Conservation (phyloP, 2,797 vertebrate genomes). For the Danio choprae region DNA sequence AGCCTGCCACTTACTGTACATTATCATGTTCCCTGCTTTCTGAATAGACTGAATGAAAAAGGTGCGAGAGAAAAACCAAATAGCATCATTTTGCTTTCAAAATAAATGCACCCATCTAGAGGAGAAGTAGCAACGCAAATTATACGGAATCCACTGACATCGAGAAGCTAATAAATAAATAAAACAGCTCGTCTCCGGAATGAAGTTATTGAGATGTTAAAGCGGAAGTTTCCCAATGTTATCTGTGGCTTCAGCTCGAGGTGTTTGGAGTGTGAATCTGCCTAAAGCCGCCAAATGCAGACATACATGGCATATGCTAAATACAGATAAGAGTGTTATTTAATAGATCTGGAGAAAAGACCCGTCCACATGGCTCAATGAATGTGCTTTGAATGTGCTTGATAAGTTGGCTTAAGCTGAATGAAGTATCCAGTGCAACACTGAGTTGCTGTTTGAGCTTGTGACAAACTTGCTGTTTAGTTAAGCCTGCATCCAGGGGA, state of each 20-base stretch:
- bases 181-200: conserved; percentile 71
- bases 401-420: conserved; percentile 88
- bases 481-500: conserved; percentile 81
- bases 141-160: conserved; percentile 66
- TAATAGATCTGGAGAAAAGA: conserved; percentile 85
- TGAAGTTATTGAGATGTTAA: conserved; percentile 80
- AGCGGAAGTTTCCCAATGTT: conserved; percentile 82
- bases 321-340: conserved; percentile 86
- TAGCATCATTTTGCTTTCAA: conserved; percentile 51
- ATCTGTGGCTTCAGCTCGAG: conserved; percentile 82
- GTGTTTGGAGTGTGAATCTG: conserved; percentile 83
- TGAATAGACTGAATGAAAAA: conserved; percentile 56
- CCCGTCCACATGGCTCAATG: conserved; percentile 80
- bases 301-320: conserved; percentile 85
- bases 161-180: conserved; percentile 73
- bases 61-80: conserved; percentile 47
- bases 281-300: conserved; percentile 81
- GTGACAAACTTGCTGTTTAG: conserved; percentile 82
- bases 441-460: conserved; percentile 81
- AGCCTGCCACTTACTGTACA: conserved; percentile 59
- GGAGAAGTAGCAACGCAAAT: conserved; percentile 57
- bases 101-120: conserved; percentile 53
- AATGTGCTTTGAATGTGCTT: conserved; percentile 85
- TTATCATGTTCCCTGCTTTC: conserved; percentile 49
- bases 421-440: conserved; percentile 81